Evolutionary conservation across 2,797 vertebrate genomes (phyloP).

Genomic region (Acipenser oxyrinchus): DNA sequence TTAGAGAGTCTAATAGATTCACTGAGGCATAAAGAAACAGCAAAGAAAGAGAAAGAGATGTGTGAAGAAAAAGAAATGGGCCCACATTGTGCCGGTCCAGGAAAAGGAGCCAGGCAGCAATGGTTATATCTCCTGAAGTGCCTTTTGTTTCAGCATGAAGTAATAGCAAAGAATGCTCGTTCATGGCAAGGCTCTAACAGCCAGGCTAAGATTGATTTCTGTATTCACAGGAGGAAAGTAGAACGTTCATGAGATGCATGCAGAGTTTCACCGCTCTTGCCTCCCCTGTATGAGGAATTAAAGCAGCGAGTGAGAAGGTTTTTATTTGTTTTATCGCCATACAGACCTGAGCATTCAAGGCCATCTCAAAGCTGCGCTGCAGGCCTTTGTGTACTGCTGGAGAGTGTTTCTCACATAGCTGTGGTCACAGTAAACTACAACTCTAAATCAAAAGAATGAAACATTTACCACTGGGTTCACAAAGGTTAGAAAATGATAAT

Average conservation of each 20-base stretch:
- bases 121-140: conserved; percentile 79
- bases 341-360: conserved; percentile 45
- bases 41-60: conserved; percentile 57
- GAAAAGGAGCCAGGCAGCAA: conserved; percentile 66
- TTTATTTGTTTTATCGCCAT: conserved; percentile 34
- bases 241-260: conserved; percentile 94
- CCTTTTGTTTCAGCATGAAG: conserved; percentile 80
- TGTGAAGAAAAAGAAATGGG: conserved; percentile 62
- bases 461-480: neutral
- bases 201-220: conserved; percentile 78
- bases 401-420: conserved; percentile 49
- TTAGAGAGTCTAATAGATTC: conserved; percentile 66
- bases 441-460: conserved; percentile 20
- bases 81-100: conserved; percentile 61
- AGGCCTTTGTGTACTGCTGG: conserved; percentile 45
- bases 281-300: conserved; percentile 47
- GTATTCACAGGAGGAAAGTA: conserved; percentile 83
- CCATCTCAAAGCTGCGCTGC: conserved; percentile 42
- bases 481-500: neutral
- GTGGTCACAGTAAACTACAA: conserved; percentile 22
- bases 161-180: conserved; percentile 73
- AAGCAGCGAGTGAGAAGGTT: conserved; percentile 30
- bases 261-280: conserved; percentile 61
- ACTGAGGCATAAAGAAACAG: conserved; percentile 70
- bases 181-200: conserved; percentile 71